These are phyloP conservation scores for Diachasma alloeum DNA, from an alignment of 1,140 invertebrate genomes.

Conservation along the genomic window DNA sequence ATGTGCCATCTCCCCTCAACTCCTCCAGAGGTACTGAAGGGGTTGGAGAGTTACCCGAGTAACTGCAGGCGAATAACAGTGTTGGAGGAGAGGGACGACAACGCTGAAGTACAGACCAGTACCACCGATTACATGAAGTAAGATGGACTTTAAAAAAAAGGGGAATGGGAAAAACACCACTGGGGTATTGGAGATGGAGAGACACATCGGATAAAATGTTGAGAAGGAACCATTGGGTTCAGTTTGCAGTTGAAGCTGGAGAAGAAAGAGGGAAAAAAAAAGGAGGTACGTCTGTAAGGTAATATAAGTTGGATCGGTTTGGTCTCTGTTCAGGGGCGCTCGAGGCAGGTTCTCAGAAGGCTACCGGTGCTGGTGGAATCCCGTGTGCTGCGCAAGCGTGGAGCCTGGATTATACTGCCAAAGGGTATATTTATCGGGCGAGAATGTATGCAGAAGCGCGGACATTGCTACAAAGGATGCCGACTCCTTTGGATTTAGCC, in stretches of 20 bases:
- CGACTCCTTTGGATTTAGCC: constrained; percentile 60
- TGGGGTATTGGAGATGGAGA: constrained; percentile 8
- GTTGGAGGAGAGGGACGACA: neutral
- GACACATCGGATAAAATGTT: constrained; percentile 12
- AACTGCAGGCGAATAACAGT: neutral
- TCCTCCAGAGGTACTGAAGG: neutral
- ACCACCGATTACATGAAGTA: neutral
- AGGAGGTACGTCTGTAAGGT: neutral
- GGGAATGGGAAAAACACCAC: neutral
- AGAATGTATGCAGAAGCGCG: constrained; percentile 65
- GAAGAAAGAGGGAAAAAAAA: constrained; percentile 10
- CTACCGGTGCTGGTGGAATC: constrained; percentile 55
- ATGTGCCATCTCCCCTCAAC: neutral
- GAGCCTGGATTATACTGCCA: constrained; percentile 63
- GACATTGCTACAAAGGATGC: constrained; percentile 62
- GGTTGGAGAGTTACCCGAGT: neutral
- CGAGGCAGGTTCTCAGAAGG: constrained; percentile 54
- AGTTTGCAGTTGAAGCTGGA: constrained; percentile 1
- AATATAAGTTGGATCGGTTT: constrained; percentile 22
- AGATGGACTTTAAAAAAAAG: neutral
- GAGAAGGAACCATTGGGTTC: constrained; percentile 18
- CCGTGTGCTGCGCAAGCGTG: constrained; percentile 25
- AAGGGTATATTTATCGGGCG: constrained; percentile 66
- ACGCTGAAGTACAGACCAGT: neutral
- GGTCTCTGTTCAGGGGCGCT: constrained; percentile 13